phyloP scores from a whole-genome alignment of 2,113 vertebrate genomes.

The Vireo altiloquus region DNA sequence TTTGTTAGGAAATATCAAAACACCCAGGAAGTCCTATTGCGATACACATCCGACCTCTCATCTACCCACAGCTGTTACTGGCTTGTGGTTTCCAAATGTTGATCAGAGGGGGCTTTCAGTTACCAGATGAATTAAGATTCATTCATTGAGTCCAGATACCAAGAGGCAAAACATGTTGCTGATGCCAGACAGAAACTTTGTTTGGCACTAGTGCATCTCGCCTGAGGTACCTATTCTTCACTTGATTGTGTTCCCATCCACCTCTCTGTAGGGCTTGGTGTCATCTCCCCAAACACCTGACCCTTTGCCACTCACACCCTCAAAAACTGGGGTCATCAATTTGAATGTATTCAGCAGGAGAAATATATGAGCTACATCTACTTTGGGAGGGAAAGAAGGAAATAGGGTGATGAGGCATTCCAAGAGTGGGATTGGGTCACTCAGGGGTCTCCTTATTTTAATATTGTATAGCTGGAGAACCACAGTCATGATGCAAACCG shows the following conservation, averaged over 20 bases:
- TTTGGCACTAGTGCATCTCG: neutral
- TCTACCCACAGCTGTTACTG: slow-evolving; percentile 21
- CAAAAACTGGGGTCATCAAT: neutral
- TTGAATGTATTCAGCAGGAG: slow-evolving; percentile 6
- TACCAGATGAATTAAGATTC: neutral
- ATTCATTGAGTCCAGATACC: neutral
- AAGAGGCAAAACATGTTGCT: neutral
- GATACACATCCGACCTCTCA: neutral
- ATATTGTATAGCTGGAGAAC: neutral
- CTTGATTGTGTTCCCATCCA: neutral
- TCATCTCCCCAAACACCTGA: neutral
- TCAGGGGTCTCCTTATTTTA: neutral
- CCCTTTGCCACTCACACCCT: neutral
- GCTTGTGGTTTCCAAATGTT: neutral
- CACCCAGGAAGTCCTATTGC: neutral
- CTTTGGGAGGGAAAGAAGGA: neutral
- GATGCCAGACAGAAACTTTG: neutral
- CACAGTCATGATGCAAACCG: neutral
- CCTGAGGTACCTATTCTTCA: neutral
- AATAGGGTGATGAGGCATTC: neutral
- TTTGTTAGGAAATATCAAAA: slow-evolving; percentile 7
- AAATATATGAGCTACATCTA: neutral
- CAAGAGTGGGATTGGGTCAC: neutral
- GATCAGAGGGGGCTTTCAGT: neutral
- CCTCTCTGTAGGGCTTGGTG: neutral